Base-by-base conservation (phyloP, 2,113 vertebrate species). In the Gracilinanus agilis region DNA sequence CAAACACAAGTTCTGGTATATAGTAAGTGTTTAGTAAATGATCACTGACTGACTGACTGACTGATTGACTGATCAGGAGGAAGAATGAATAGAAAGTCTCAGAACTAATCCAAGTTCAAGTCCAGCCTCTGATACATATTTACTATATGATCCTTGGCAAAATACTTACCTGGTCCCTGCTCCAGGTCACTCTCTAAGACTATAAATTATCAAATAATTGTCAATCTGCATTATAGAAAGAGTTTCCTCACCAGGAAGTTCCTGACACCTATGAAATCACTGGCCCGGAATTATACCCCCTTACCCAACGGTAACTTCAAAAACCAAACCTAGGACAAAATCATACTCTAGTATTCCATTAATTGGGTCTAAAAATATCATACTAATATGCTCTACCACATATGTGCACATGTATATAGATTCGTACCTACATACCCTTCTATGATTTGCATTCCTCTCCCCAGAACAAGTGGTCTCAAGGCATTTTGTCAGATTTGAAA, bases 401-500 rank as follows among this genome's bases (percentile, higher is more conserved):
- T 27, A 92, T 13, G 25, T 29, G 24, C 2, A 25, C 90, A 58
- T 44, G 9, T 13, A 58, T 1, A 53, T 1, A 25, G 7, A 58
- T 1, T 11, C 16, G 56, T 13, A 88, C 4, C 53, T 24, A 55
- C 13, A 53, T 55, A 56, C 11, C 27, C 16, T 29, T 61, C 58
- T 61, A 61, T 61, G 21, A 83, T 58, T 95, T 53, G 34, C 19
- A 29, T 34, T 93, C 53, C 93, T 56, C 29, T 95, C 24, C 12
- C 54, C 54, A 55, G 44, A 92, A 67, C 12, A 75, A 88, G 6
- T 92, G 19, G 92, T 55, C 54, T 49, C 88, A 12, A 29, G 29
- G 44, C n/a, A 93, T 16, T 55, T n/a, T 23, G 25, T 54, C 61
- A 94, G 95, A 96, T 27, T 2, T 13, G 92, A 88, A 89, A 34